Base-by-base conservation (phyloP, 2,113 vertebrate genomes). In the Silurus glanis region DNA sequence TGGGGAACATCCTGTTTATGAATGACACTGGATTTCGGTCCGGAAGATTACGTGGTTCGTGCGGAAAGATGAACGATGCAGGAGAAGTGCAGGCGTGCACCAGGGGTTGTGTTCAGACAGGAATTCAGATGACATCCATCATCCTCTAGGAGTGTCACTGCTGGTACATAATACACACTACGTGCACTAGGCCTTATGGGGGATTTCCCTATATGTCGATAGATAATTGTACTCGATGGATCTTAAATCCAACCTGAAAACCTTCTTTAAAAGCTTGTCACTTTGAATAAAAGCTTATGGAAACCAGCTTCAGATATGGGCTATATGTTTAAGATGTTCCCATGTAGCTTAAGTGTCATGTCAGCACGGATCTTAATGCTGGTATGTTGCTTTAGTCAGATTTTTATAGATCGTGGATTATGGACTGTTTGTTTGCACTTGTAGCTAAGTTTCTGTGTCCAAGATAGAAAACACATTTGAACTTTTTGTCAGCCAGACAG, bases 1-100 rank as follows among this genome's bases (percentile, higher is more conserved):
- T 87, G 82, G 85, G 37, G 66, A 66, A 89, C 86, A 85, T 85
- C 86, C 88, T 87, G 88, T 89, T 89, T 87, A 85, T 89, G 86
- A 87, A 89, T 87, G 86, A 80, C 83, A 67, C 80, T 80, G 66
- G 66, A 45, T 10, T 80, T 80, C 28, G 8, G 64, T 71, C 84
- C 6, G 4, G 83, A 85, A 37, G 55, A 85, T 87, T 72, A 62
- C 17, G 64, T 64, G 72, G 74, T 76, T 75, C 5, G 58, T 76
- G 49, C 37, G 66, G 55, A 58, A 59, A 49, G 58, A 45, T 19
- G 5, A 86, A 12, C 66, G 23, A 21, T 67, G 19, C 19, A 56
- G 51, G 16, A 37, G 64, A n/a, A 19, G 61, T 0, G 62, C 80
- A 53, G 23, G 64, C 49, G 19, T 55, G 82, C n/a, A 67, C 82